Evolutionary conservation across 2,113 vertebrate species (phyloP).

Genomic region (Dicentrarchus labrax): DNA sequence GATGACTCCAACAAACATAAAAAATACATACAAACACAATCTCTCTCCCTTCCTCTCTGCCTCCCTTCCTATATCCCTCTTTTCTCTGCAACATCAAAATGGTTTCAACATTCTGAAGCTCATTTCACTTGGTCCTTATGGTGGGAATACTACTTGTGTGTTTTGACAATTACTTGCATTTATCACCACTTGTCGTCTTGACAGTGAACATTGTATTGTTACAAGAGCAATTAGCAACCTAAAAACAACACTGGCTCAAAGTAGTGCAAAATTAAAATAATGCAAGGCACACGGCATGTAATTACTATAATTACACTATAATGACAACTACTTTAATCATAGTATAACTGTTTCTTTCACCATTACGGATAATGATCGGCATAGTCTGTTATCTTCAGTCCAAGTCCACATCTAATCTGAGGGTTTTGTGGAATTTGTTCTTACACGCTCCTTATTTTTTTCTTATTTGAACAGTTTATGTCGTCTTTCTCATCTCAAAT

Average conservation of each 20-base stretch:
- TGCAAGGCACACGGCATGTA: slow-evolving; percentile 34
- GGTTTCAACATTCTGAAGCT: slow-evolving; percentile 11
- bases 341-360: slow-evolving; percentile 5
- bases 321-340: slow-evolving; percentile 46
- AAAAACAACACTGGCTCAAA: slow-evolving; percentile 39
- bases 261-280: slow-evolving; percentile 39
- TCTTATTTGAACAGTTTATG: background rate
- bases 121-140: slow-evolving; percentile 9
- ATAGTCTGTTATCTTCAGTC: slow-evolving; percentile 8
- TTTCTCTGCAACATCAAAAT: slow-evolving; percentile 30
- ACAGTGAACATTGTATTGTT: slow-evolving; percentile 32
- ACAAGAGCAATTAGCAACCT: slow-evolving; percentile 46
- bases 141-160: background rate
- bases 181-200: slow-evolving; percentile 16
- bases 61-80: slow-evolving; percentile 20
- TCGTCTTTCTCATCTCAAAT: background rate
- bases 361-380: slow-evolving; percentile 35
- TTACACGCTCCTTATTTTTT: background rate
- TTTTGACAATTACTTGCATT: slow-evolving; percentile 50
- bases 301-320: slow-evolving; percentile 63
- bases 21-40: slow-evolving; percentile 44
- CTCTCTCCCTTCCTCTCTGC: background rate
- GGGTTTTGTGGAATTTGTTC: background rate
- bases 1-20: slow-evolving; percentile 52
- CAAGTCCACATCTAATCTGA: slow-evolving; percentile 12